phyloP scores from a whole-genome alignment of 2,888 invertebrate genomes.

The Hemithea aestivaria region DNA sequence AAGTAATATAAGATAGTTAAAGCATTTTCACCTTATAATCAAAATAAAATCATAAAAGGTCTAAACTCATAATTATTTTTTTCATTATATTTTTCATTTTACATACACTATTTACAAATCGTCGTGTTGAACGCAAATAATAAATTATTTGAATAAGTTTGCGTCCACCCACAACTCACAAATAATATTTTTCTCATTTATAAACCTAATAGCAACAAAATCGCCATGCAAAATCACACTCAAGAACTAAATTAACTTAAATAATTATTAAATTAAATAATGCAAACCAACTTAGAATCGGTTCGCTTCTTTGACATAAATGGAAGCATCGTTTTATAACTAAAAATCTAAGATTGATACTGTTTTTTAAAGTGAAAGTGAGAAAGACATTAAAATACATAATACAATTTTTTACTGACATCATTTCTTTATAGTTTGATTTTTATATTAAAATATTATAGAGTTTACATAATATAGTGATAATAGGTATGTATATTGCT shows the following conservation, averaged over 20 bases:
- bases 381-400: conserved; percentile 9
- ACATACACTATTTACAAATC: conserved; percentile 70
- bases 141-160: conserved; percentile 64
- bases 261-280: conserved; percentile 65
- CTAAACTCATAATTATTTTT: conserved; percentile 59
- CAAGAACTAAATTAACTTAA: conserved; percentile 59
- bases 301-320: conserved; percentile 76
- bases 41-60: conserved; percentile 74
- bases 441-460: no score
- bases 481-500: no score
- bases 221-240: conserved; percentile 77
- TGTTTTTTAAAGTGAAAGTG: conserved; percentile 9
- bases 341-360: conserved; percentile 53
- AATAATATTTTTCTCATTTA: conserved; percentile 49
- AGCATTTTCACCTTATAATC: conserved; percentile 77
- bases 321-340: conserved; percentile 77
- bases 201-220: conserved; percentile 66
- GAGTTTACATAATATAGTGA: no score
- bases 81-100: conserved; percentile 59
- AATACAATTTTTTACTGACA: no score
- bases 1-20: conserved; percentile 77
- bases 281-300: conserved; percentile 73
- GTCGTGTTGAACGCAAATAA: conserved; percentile 56
- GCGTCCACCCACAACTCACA: conserved; percentile 49
- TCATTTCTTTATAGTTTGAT: no score